Percentiles rank a stretch among this genome's conserved stretches.
phyloP scores from a whole-genome alignment of 2,113 vertebrate species.

The Gambusia holbrooki region DNA sequence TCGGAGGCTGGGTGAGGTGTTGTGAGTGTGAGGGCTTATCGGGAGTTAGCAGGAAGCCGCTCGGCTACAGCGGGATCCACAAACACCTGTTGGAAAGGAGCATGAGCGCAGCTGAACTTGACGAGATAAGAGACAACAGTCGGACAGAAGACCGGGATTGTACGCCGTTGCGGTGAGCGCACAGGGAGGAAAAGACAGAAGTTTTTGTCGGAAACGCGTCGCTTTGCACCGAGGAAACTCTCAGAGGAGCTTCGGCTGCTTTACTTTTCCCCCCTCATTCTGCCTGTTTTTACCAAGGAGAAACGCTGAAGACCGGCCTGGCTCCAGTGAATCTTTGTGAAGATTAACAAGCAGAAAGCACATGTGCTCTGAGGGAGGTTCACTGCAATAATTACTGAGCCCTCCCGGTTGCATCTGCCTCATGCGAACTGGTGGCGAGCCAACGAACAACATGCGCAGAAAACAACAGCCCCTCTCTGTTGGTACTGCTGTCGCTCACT shows the following conservation, averaged over 20 bases:
- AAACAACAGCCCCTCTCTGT: slow-evolving; percentile 68
- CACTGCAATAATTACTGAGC: slow-evolving; percentile 67
- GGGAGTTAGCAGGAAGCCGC: slow-evolving; percentile 56
- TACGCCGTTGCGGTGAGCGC: slow-evolving; percentile 4
- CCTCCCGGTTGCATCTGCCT: slow-evolving; percentile 74
- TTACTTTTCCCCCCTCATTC: slow-evolving; percentile 5
- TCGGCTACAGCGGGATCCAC: slow-evolving; percentile 39
- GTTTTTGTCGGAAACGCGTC: slow-evolving; percentile 30
- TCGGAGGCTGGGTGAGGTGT: slow-evolving; percentile 27
- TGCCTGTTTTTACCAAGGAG: slow-evolving; percentile 26
- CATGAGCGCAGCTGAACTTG: slow-evolving; percentile 28
- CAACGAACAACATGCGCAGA: slow-evolving; percentile 66
- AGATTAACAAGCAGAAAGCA: slow-evolving; percentile 61
- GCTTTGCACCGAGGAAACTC: slow-evolving; percentile 26
- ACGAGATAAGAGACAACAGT: slow-evolving; percentile 45
- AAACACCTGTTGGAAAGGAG: slow-evolving; percentile 68
- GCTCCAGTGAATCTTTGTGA: slow-evolving; percentile 42
- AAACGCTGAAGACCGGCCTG: slow-evolving; percentile 46
- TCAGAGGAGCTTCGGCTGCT: neutral
- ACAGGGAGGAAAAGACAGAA: slow-evolving; percentile 1
- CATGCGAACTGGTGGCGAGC: slow-evolving; percentile 69
- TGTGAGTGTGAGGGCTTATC: slow-evolving; percentile 62
- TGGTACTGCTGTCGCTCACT: slow-evolving; percentile 58
- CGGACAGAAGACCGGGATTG: slow-evolving; percentile 8
- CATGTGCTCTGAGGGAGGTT: slow-evolving; percentile 72